Evolutionary conservation across 2,113 vertebrate species (phyloP), one percentile per base, ranked within the genome.

Genomic region (Cygnus atratus): DNA sequence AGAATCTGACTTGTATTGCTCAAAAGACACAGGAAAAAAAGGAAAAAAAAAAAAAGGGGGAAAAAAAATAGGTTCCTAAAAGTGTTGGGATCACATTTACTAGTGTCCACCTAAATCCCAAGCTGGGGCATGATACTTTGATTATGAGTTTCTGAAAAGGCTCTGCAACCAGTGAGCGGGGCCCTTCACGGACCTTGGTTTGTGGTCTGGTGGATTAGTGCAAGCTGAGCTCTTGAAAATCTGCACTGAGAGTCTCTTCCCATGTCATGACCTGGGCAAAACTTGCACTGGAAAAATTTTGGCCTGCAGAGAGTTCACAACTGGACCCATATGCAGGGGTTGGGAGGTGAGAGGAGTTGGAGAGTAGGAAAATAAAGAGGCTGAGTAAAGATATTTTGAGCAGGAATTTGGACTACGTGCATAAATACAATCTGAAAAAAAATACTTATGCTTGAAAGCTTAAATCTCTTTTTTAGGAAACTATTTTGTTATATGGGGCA

Each of bases 381-480:
- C 50, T 25, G 10, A 86, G 46, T 55, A 67, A 83, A 94, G 86
- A 41, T 88, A 73, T 89, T 78, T 74, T 67, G 61, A 68, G 29
- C 29, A 89, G 78, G 70, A 84, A 85, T 63, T 76, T 52, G 70
- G 59, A 55, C 11, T 67, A 37, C 18, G 35, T 28, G 43, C 39
- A 26, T 24, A 13, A 7, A 29, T 48, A 31, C 3, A 74, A 10
- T 65, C 46, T 46, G 31, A 63, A 68, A 50, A 68, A 78, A 65
- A 78, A 48, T 55, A 79, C 52, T 26, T 94, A 12, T 58, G 37
- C 74, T 91, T 82, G 21, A 84, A 92, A 91, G 31, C 77, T 85
- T 25, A 97, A 87, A 20, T 88, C 17, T 43, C 84, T 88, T 94
- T 94, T 72, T 46, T 90, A 68, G 66, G 48, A 85, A 89, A 50